These are phyloP conservation scores for Acleris laterana DNA, from an alignment of 2,888 invertebrate genomes.

Conservation along the genomic window DNA sequence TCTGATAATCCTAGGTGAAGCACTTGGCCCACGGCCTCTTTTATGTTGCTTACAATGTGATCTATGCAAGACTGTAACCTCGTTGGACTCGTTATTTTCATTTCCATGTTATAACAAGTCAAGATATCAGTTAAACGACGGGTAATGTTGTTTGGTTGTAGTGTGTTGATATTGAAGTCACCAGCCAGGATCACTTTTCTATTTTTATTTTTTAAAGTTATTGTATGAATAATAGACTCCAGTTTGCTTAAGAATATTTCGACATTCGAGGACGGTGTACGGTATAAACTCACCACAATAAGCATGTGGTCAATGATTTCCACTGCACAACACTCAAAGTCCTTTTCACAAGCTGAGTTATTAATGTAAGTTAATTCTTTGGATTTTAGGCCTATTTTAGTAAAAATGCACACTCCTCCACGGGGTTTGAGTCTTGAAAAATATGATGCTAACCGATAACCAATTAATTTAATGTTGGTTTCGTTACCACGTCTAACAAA, in stretches of 20 bases:
- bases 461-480: neutral
- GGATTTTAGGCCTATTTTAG: neutral
- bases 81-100: too few relatives aligned
- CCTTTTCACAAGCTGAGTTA: too few relatives aligned
- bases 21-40: too few relatives aligned
- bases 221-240: neutral
- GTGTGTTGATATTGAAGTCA: neutral
- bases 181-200: too few relatives aligned
- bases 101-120: too few relatives aligned
- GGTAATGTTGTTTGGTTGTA: too few relatives aligned
- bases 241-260: neutral
- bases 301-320: neutral
- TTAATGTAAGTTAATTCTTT: neutral
- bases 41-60: too few relatives aligned
- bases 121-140: too few relatives aligned
- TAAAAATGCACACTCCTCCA: neutral
- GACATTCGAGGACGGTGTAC: neutral
- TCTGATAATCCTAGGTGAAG: too few relatives aligned
- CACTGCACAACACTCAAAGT: neutral
- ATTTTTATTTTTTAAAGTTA: too few relatives aligned
- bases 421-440: constrained; percentile 4
- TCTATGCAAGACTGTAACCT: too few relatives aligned
- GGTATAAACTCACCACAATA: neutral
- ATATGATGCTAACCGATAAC: neutral
- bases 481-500: too few relatives aligned